phyloP scores from a whole-genome alignment of 1,140 invertebrate genomes.

The Bombus sibiricus region DNA sequence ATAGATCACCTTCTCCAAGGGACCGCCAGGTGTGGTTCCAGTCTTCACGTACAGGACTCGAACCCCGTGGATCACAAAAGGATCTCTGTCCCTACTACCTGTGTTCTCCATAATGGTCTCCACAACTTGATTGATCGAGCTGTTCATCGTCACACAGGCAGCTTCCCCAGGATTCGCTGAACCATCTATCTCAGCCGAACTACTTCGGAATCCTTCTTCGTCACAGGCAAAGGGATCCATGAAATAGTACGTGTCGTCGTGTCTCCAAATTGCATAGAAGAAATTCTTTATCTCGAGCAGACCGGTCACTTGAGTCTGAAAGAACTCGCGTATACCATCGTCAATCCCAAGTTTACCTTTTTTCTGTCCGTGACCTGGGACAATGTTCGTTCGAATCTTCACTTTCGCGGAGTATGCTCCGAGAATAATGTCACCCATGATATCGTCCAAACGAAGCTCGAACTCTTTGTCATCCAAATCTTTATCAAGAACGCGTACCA shows the following conservation, averaged over 20 bases:
- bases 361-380: slow-evolving; percentile 71
- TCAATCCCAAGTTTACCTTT: slow-evolving; percentile 68
- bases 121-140: slow-evolving; percentile 72
- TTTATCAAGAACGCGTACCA: slow-evolving; percentile 71
- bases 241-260: slow-evolving; percentile 74
- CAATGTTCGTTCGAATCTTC: slow-evolving; percentile 71
- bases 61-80: slow-evolving; percentile 75
- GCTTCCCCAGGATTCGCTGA: slow-evolving; percentile 55
- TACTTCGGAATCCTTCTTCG: slow-evolving; percentile 71
- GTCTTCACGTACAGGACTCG: slow-evolving; percentile 76
- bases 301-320: slow-evolving; percentile 58
- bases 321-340: slow-evolving; percentile 70
- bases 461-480: slow-evolving; percentile 70
- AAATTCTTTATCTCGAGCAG: slow-evolving; percentile 75
- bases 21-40: slow-evolving; percentile 38
- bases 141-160: slow-evolving; percentile 77
- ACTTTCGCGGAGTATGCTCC: slow-evolving; percentile 78
- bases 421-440: slow-evolving; percentile 77
- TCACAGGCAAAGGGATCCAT: slow-evolving; percentile 79
- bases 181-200: slow-evolving; percentile 44
- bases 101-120: slow-evolving; percentile 75
- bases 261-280: slow-evolving; percentile 78
- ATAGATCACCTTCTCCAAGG: slow-evolving; percentile 74
- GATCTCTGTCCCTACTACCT: slow-evolving; percentile 71
- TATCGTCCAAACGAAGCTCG: slow-evolving; percentile 70